phyloP scores from a whole-genome alignment of 2,113 vertebrate genomes.

The Oryzias celebensis region DNA sequence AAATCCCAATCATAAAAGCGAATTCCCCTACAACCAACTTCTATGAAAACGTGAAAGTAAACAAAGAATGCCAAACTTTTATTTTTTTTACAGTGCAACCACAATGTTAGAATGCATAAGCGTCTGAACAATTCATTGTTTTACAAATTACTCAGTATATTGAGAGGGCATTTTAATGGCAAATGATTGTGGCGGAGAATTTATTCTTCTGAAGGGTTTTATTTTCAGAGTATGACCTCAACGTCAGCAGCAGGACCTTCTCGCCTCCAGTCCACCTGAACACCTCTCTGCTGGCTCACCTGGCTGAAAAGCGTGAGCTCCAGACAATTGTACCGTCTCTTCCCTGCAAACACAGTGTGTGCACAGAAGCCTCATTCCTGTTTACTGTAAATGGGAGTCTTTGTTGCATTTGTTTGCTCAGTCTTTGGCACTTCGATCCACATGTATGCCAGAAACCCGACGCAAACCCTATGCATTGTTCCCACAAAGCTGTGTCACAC shows the following conservation, averaged over 20 bases:
- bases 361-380: slow-evolving; percentile 38
- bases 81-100: too few relatives aligned
- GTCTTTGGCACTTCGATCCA: slow-evolving; percentile 44
- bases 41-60: too few relatives aligned
- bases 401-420: slow-evolving; percentile 55
- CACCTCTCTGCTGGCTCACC: slow-evolving; percentile 61
- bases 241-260: slow-evolving; percentile 8
- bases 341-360: slow-evolving; percentile 48
- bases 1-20: too few relatives aligned
- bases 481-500: neutral
- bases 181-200: slow-evolving; percentile 13
- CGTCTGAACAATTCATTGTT: too few relatives aligned
- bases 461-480: slow-evolving; percentile 20
- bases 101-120: too few relatives aligned
- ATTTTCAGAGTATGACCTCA: slow-evolving; percentile 7
- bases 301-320: slow-evolving; percentile 46
- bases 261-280: slow-evolving; percentile 15
- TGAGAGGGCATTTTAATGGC: neutral
- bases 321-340: slow-evolving; percentile 43
- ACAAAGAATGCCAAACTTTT: too few relatives aligned
- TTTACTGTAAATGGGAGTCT: slow-evolving; percentile 68
- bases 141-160: neutral
- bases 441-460: slow-evolving; percentile 39
- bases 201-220: slow-evolving; percentile 17
- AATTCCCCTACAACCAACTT: too few relatives aligned